These are phyloP conservation scores for Ormyrus nitidulus DNA, from an alignment of 2,888 invertebrate species.

Conservation along the genomic window DNA sequence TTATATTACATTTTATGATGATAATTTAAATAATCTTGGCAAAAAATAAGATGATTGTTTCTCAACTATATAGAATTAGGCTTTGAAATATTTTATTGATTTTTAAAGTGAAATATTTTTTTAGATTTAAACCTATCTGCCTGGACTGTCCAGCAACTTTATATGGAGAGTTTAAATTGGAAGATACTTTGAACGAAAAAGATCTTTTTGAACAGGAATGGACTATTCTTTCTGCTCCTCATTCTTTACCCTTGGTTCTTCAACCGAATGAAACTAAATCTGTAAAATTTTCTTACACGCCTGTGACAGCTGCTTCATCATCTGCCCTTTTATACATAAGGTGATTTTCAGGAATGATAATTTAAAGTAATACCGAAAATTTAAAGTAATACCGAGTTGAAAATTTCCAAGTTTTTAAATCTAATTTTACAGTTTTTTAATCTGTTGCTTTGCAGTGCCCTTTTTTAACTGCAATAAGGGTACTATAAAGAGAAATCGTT, in stretches of 20 bases:
- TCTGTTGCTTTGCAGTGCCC: background rate
- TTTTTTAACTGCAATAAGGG: no score
- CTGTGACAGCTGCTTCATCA: conserved; percentile 65
- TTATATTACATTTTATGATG: no score
- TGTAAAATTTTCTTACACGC: conserved; percentile 69
- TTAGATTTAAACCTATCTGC: conserved; percentile 70
- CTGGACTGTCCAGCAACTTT: conserved; percentile 66
- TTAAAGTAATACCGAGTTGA: background rate
- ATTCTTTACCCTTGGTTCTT: conserved; percentile 68
- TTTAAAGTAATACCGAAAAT: background rate
- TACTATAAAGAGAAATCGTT: background rate
- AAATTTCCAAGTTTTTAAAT: no score
- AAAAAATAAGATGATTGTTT: conserved; percentile 64
- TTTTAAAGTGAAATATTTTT: conserved; percentile 6
- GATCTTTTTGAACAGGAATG: conserved; percentile 67
- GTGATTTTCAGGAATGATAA: conserved; percentile 52
- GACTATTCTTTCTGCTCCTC: conserved; percentile 64
- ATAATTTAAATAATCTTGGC: no score
- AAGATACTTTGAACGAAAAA: conserved; percentile 60
- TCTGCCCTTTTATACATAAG: conserved; percentile 72
- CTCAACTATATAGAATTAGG: background rate
- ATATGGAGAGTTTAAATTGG: conserved; percentile 70
- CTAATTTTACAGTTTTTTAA: background rate
- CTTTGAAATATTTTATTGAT: background rate
- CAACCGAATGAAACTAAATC: conserved; percentile 67